Evolutionary conservation across 2,113 vertebrate genomes (phyloP).

Genomic region (Rhinogobius similis): DNA sequence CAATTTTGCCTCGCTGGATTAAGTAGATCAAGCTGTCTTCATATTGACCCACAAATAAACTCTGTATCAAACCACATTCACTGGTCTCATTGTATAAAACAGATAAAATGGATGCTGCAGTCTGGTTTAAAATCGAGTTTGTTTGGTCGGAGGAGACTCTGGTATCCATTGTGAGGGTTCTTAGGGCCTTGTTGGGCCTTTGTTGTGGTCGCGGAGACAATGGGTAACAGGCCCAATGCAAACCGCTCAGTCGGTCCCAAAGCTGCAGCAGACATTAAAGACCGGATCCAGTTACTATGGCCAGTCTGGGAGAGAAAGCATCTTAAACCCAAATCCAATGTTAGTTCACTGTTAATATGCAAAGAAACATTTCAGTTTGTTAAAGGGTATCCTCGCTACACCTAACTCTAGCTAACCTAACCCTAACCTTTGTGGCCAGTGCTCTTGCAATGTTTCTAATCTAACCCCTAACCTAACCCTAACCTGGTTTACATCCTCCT

Average conservation of each 20-base stretch:
- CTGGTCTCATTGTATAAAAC: slow-evolving; percentile 36
- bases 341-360: slow-evolving; percentile 36
- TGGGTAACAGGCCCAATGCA: slow-evolving; percentile 75
- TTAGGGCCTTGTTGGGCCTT: slow-evolving; percentile 50
- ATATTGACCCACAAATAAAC: slow-evolving; percentile 36
- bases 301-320: slow-evolving; percentile 50
- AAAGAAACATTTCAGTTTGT: neutral
- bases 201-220: slow-evolving; percentile 77
- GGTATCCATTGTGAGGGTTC: slow-evolving; percentile 63
- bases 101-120: slow-evolving; percentile 43
- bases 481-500: too few species aligned
- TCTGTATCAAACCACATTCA: slow-evolving; percentile 32
- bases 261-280: slow-evolving; percentile 72
- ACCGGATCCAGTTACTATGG: slow-evolving; percentile 71
- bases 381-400: too few species aligned
- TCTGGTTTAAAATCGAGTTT: slow-evolving; percentile 52
- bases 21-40: slow-evolving; percentile 48
- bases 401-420: too few species aligned
- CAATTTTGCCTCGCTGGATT: slow-evolving; percentile 48
- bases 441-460: too few species aligned
- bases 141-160: slow-evolving; percentile 53
- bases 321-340: slow-evolving; percentile 56
- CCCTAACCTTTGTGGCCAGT: too few species aligned
- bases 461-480: too few species aligned
- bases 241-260: slow-evolving; percentile 64